Evolutionary conservation across 2,113 vertebrate species (phyloP).

Genomic region (Beaufortia kweichowensis): DNA sequence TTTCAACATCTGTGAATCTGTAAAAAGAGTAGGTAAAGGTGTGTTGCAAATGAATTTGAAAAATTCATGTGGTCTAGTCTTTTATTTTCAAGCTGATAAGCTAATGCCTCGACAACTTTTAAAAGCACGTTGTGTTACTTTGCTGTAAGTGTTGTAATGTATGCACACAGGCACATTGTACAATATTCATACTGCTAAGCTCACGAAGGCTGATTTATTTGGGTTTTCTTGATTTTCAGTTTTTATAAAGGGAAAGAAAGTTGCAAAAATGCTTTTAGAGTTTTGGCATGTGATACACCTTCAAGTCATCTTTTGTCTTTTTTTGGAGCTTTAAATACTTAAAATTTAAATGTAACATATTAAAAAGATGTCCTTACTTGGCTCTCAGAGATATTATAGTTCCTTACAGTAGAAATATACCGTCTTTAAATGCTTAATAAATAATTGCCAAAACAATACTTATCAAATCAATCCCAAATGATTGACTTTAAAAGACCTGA

Average conservation of each 20-base stretch:
- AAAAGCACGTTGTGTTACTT: constrained; percentile 11
- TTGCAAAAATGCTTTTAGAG: background rate
- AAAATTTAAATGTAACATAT: background rate
- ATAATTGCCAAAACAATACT: too few relatives aligned
- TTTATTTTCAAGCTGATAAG: constrained; percentile 19
- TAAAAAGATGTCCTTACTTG: background rate
- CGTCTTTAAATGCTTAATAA: background rate
- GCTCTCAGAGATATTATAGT: background rate
- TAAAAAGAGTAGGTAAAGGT: background rate
- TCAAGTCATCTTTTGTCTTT: background rate
- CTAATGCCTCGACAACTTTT: background rate
- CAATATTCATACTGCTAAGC: background rate
- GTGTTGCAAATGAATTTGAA: constrained; percentile 18
- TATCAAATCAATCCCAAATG: too few relatives aligned
- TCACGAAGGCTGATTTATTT: background rate
- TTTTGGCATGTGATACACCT: background rate
- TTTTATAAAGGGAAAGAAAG: background rate
- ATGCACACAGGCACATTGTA: background rate
- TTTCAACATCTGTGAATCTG: background rate
- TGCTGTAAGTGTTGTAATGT: constrained; percentile 21
- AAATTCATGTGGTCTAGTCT: constrained; percentile 7
- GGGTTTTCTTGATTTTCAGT: background rate
- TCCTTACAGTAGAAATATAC: background rate
- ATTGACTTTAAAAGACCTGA: too few relatives aligned
- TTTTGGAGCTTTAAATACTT: background rate